phyloP scores from a whole-genome alignment of 2,888 invertebrate genomes.

The Phaonia tiefii region DNA sequence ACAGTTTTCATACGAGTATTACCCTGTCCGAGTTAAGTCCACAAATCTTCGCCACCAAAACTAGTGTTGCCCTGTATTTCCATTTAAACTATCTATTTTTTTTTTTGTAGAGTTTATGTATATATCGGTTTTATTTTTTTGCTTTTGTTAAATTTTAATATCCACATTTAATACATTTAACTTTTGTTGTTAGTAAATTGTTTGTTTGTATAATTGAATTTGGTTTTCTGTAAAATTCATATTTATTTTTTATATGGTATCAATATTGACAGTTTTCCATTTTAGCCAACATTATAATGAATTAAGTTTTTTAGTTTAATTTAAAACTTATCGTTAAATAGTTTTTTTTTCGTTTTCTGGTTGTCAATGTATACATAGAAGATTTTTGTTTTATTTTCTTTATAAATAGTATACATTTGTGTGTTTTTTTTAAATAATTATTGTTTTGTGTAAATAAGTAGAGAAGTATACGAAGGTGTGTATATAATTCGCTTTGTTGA shows the following conservation, averaged over 20 bases:
- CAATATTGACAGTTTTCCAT: slow-evolving; percentile 28
- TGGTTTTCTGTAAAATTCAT: neutral
- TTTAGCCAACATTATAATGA: slow-evolving; percentile 31
- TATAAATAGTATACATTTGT: slow-evolving; percentile 15
- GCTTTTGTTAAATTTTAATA: no score
- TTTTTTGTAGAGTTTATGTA: no score
- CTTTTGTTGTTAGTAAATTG: no score
- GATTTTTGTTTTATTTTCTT: slow-evolving; percentile 4
- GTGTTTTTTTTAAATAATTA: no score
- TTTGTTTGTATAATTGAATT: slow-evolving; percentile 23
- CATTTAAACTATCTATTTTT: no score
- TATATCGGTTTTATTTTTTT: slow-evolving; percentile 8
- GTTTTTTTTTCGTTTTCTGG: slow-evolving; percentile 12
- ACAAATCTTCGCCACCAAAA: no score
- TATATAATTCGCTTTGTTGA: neutral
- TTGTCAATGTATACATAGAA: slow-evolving; percentile 46
- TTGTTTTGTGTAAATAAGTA: no score
- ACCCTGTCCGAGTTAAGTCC: no score
- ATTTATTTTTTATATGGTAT: slow-evolving; percentile 11
- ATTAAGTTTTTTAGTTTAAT: neutral
- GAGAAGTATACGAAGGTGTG: no score
- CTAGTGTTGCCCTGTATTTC: no score
- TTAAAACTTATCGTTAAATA: neutral
- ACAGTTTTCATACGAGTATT: no score
- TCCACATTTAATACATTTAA: no score